These are phyloP conservation scores for Homarus gammarus DNA, from an alignment of 2,888 invertebrate genomes.

Conservation along the genomic window DNA sequence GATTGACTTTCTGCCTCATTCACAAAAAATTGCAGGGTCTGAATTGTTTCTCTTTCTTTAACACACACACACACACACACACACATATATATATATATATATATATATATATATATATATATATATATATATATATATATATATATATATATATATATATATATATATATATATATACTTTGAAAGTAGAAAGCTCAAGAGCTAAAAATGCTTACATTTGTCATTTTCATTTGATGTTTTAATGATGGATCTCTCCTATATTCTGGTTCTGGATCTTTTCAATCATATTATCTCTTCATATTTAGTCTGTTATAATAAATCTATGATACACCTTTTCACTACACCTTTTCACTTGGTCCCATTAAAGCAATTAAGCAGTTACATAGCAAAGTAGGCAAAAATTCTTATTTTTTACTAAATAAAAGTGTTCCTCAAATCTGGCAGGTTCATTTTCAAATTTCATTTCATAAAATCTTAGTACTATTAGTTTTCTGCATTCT, in stretches of 20 bases:
- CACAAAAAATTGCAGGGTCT: no score
- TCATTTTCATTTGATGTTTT: background rate
- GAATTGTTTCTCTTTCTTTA: no score
- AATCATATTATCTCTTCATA: background rate
- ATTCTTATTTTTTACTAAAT: background rate
- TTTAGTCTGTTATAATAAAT: background rate
- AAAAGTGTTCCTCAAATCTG: background rate
- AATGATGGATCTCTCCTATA: background rate
- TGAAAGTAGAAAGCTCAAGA: background rate
- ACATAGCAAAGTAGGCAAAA: background rate
- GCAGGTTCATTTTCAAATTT: background rate
- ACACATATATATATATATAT: no score
- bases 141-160: no score
- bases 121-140: no score
- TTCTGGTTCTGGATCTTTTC: background rate
- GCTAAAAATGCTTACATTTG: background rate
- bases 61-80: no score
- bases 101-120: no score
- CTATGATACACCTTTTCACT: background rate
- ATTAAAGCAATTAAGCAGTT: background rate
- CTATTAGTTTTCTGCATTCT: background rate
- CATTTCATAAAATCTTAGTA: background rate
- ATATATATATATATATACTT: background rate
- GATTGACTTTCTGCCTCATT: no score
- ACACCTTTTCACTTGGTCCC: background rate